A percentile compares a stretch with the other conserved stretches of the same genome.
Evolutionary conservation across 1,140 invertebrate genomes (phyloP).

Genomic region (Scaptodrosophila lebanonensis): DNA sequence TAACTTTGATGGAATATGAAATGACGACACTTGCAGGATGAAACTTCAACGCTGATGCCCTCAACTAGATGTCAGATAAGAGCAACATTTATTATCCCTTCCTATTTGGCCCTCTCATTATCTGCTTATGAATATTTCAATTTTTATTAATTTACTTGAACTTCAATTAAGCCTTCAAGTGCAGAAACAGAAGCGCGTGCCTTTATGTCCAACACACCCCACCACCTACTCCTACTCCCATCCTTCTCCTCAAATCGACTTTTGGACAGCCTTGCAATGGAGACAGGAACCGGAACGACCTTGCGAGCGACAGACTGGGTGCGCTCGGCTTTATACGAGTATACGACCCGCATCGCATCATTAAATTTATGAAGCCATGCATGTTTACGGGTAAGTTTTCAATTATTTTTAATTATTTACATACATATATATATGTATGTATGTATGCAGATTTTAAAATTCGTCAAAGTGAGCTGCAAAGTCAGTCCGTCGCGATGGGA

Average conservation of each 20-base stretch:
- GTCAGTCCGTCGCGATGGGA: too few species aligned
- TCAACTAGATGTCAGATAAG: slow-evolving; percentile 14
- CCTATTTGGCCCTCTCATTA: neutral
- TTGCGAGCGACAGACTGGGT: too few species aligned
- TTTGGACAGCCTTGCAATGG: neutral
- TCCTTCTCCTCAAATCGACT: slow-evolving; percentile 6
- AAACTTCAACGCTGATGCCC: neutral
- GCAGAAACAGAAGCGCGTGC: neutral
- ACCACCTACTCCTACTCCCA: too few species aligned
- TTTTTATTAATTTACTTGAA: slow-evolving; percentile 25
- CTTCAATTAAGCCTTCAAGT: slow-evolving; percentile 30
- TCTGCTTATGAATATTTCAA: slow-evolving; percentile 29
- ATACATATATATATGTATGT: neutral
- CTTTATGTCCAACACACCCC: slow-evolving; percentile 8
- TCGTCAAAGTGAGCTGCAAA: too few species aligned
- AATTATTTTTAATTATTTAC: neutral
- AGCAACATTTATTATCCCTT: neutral
- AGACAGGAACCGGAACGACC: too few species aligned
- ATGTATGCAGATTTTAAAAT: neutral
- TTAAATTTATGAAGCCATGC: slow-evolving; percentile 40
- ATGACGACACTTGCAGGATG: slow-evolving; percentile 21
- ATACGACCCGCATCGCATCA: slow-evolving; percentile 9
- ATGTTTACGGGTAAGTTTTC: slow-evolving; percentile 6
- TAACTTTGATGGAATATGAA: slow-evolving; percentile 48
- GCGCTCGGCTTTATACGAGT: too few species aligned